Evolutionary conservation across 1,140 invertebrate genomes (phyloP).

Genomic region (Rhopalosiphum padi): DNA sequence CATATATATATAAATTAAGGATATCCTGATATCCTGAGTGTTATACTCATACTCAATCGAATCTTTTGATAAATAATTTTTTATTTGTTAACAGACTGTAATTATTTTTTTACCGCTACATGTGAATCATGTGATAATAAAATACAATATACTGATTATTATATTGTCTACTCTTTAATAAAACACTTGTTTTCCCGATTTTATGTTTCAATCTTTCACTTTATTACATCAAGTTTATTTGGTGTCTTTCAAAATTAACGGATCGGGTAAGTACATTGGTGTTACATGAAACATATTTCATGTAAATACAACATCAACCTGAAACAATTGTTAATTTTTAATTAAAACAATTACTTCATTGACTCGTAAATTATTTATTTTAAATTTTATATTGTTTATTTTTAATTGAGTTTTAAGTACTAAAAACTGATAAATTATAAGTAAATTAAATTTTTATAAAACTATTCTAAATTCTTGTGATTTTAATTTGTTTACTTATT

Average conservation of each 20-base stretch:
- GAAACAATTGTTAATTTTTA: background rate
- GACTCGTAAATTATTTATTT: background rate
- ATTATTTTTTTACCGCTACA: too few relatives aligned
- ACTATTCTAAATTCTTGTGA: too few relatives aligned
- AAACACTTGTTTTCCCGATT: background rate
- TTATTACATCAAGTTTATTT: background rate
- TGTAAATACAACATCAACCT: background rate
- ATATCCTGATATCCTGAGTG: too few relatives aligned
- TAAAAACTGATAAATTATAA: background rate
- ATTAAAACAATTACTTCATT: background rate
- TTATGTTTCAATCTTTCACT: conserved; percentile 1
- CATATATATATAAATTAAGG: too few relatives aligned
- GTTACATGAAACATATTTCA: background rate
- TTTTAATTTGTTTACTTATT: background rate
- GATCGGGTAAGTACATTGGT: background rate
- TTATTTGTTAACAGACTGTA: too few relatives aligned
- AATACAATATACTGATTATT: background rate
- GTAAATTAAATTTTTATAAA: background rate
- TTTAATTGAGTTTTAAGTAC: background rate
- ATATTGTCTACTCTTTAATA: background rate
- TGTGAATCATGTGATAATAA: too few relatives aligned
- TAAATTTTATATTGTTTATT: background rate
- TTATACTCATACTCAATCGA: too few relatives aligned
- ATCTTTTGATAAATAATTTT: too few relatives aligned
- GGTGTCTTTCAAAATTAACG: background rate